Evolutionary conservation across 2,113 vertebrate species (phyloP), one percentile per base, ranked within the genome.

Genomic region (Riparia riparia): DNA sequence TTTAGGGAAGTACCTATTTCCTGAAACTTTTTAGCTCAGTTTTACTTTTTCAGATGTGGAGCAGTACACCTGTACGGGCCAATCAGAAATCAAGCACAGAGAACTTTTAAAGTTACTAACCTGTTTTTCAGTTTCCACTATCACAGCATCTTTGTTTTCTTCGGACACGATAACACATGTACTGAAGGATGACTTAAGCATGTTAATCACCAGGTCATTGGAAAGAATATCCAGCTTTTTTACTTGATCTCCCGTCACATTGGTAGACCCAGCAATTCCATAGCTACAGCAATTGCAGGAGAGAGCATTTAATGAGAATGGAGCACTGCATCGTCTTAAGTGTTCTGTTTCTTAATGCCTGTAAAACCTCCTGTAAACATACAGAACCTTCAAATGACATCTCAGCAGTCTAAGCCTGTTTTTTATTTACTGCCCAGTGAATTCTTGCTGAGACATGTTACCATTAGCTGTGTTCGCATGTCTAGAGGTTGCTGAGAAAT

Each of bases 181-280:
- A 79, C 98, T 97, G 97, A 99, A 99, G 64, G 99, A 99, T 2
- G 99, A 99, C 96, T 99, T 99, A 56, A 99, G 98, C 99, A 99
- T 99, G 95, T 99, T 99, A 87, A 99, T 97, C 82, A 99, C 99
- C 96, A 99, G 95, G 93, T 99, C 99, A 68, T 99, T 99, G 96
- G 99, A 99, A 86, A 99, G 98, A 81, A 99, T 91, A 47, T 99
- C 99, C 96, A 99, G 84, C 92, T 99, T 99, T 98, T 99, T 99
- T 15, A 99, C 99, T 92, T 99, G 99, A 84, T 99, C 99, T 18
- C 99, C 99, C 0, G 99, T 99, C 93, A 99, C 99, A 7, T 99
- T 99, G 92, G 99, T 99, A 96, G 98, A 99, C 20, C 99, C 99
- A 45, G 99, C 98, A 87, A 99, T 99, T 86, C 99, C 99, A 83